Evolutionary conservation across 1,140 invertebrate species (phyloP).

Genomic region (Drosophila yakuba): DNA sequence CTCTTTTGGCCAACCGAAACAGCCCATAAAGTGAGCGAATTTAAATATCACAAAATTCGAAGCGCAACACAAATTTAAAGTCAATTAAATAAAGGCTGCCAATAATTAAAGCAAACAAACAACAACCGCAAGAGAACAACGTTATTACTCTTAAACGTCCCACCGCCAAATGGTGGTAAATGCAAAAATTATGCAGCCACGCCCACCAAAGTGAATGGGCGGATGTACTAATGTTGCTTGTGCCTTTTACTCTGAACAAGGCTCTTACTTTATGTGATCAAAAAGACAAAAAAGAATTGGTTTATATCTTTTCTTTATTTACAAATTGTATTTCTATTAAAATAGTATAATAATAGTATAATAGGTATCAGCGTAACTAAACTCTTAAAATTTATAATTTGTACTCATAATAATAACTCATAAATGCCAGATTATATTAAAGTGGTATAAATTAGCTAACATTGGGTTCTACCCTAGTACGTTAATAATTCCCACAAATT

Average conservation of each 20-base stretch:
- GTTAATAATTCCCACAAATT: not conserved
- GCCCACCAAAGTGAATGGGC: constrained; percentile 10
- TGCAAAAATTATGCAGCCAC: constrained; percentile 28
- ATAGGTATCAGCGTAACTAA: too few species aligned
- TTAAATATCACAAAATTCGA: constrained; percentile 35
- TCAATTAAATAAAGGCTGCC: constrained; percentile 40
- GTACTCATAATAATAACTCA: too few species aligned
- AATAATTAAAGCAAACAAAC: constrained; percentile 35
- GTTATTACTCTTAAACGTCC: constrained; percentile 20
- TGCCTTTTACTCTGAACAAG: not conserved
- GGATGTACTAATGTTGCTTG: not conserved
- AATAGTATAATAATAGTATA: too few species aligned
- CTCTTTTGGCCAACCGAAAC: constrained; percentile 14
- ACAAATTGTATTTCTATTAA: too few species aligned
- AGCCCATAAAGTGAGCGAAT: constrained; percentile 27
- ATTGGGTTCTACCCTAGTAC: not conserved
- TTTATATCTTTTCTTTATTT: not conserved
- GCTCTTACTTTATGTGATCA: not conserved
- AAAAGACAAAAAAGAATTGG: not conserved
- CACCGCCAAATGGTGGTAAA: not conserved
- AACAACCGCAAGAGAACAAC: constrained; percentile 21
- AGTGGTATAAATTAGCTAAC: too few species aligned
- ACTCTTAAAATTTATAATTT: too few species aligned
- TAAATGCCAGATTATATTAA: too few species aligned
- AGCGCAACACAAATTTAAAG: constrained; percentile 36